These are phyloP conservation scores for Distichodus sexfasciatus DNA, from an alignment of 2,797 vertebrate genomes.

Conservation along the genomic window DNA sequence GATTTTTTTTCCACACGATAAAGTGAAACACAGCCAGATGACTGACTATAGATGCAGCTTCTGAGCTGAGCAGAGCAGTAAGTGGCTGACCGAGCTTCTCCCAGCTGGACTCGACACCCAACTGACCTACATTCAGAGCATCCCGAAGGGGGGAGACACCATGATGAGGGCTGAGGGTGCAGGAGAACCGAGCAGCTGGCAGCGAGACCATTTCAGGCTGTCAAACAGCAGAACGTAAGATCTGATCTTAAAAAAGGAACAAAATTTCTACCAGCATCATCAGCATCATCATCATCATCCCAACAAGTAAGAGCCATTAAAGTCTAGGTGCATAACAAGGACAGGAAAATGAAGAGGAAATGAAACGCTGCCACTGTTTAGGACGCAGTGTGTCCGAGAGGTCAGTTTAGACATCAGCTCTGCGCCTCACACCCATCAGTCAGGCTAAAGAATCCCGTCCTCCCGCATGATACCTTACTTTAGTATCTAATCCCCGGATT, in stretches of 20 bases:
- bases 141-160: not conserved
- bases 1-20: too few relatives aligned
- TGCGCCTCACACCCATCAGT: constrained; percentile 16
- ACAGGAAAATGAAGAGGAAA: too few relatives aligned
- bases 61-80: not conserved
- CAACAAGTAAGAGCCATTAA: too few relatives aligned
- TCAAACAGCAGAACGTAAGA: not conserved
- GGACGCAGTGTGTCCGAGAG: too few relatives aligned
- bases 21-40: not conserved
- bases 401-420: not conserved
- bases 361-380: not conserved
- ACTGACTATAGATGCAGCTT: constrained; percentile 4
- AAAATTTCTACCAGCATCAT: too few relatives aligned
- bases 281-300: not conserved
- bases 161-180: not conserved
- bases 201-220: not conserved
- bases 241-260: not conserved
- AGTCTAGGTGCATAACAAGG: too few relatives aligned
- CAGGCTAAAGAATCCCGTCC: constrained; percentile 18
- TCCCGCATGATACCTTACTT: constrained; percentile 28
- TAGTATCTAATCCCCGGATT: constrained; percentile 33
- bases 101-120: constrained; percentile 3
- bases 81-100: not conserved
- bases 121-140: constrained; percentile 1
- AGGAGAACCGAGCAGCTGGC: not conserved